A percentile compares a stretch with the other conserved stretches of the same genome.
phyloP scores from a whole-genome alignment of 1,140 invertebrate species.

The Berghia stephanieae region DNA sequence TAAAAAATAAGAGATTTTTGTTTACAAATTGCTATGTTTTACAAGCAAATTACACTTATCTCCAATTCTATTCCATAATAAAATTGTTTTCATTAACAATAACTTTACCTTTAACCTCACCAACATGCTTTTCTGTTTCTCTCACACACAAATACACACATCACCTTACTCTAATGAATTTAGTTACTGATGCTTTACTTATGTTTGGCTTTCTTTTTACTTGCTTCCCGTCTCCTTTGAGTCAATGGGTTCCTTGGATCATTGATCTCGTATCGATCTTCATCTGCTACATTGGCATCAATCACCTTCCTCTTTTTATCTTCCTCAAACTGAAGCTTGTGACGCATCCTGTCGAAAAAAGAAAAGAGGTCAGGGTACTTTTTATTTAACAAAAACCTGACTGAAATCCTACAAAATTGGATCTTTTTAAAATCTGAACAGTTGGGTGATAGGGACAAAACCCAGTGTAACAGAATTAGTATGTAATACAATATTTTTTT shows the following conservation, averaged over 20 bases:
- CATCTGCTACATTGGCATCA: constrained; percentile 84
- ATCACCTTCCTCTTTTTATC: constrained; percentile 83
- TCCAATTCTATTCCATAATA: no score
- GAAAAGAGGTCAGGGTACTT: background rate
- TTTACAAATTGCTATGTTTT: no score
- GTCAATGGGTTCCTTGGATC: constrained; percentile 95
- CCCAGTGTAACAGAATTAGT: background rate
- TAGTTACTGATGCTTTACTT: no score
- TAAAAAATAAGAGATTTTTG: no score
- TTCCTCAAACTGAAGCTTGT: constrained; percentile 83
- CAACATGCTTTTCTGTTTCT: no score
- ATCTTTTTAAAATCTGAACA: no score
- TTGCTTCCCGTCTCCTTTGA: constrained; percentile 81
- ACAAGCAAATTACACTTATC: no score
- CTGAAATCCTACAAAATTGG: background rate
- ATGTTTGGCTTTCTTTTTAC: constrained; percentile 55
- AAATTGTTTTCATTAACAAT: no score
- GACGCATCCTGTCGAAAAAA: constrained; percentile 76
- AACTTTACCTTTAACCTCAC: no score
- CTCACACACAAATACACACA: no score
- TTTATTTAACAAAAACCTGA: background rate
- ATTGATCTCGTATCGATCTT: constrained; percentile 96
- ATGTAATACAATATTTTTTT: background rate
- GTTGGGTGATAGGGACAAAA: no score
- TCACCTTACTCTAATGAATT: no score